Base-by-base conservation (phyloP, 2,797 vertebrate species). In the Phoxinus dragarum region DNA sequence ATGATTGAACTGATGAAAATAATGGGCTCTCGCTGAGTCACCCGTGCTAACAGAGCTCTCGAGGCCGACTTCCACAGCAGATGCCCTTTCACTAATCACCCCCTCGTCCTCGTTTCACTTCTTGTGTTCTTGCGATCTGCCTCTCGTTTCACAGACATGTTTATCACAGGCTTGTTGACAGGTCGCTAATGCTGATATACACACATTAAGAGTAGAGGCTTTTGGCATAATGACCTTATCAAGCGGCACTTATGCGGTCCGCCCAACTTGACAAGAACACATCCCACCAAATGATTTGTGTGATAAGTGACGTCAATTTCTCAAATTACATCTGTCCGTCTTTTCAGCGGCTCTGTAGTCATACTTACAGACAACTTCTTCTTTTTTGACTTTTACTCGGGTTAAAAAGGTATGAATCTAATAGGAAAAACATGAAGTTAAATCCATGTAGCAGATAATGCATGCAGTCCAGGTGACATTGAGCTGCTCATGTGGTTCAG, bases 1-100 rank as follows among this genome's bases (percentile, higher is more conserved):
- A 84, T 87, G 80, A 88, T 88, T 89, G 86, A 89, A 84, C 84
- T 81, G 87, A 86, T 88, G 86, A 88, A 87, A 81, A 89, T 89
- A 89, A 90, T 89, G 76, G 86, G 71, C 86, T 86, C 87, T 86
- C 86, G 84, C 87, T 89, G 88, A 86, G 86, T 84, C 86, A 86
- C 84, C 84, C 79, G 67, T 75, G 67, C 88, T 87, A 83, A 87
- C 82, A 23, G 78, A 78, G 86, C 71, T 87, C 71, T 84, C 68
- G 81, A 88, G 82, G 78, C 78, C n/a, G 78, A 75, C 84, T 86
- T 78, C 44, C 75, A 79, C 82, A 76, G 88, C 86, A 84, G 82
- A 87, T 90, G 88, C 84, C 76, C 86, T 88, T 86, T 89, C 47
- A 38, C 77, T 86, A 89, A 89, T 90, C 87, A 87, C 86, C 87